Percentiles rank a stretch among this genome's conserved stretches.
These are phyloP conservation scores for Byasa hedistus DNA, from an alignment of 2,888 invertebrate genomes.

Conservation along the genomic window DNA sequence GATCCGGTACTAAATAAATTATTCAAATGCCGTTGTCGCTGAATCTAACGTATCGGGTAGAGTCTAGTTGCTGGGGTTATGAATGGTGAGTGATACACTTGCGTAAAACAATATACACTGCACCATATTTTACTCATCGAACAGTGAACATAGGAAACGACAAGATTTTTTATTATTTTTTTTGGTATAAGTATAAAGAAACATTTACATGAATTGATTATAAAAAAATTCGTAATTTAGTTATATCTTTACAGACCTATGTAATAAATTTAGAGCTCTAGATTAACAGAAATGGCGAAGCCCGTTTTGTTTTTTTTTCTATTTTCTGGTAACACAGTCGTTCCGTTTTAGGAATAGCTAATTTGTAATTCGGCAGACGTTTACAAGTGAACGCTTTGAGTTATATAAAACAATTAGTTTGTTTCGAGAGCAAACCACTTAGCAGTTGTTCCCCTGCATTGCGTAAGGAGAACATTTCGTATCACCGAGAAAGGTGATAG, in stretches of 20 bases:
- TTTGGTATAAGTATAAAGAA: too few species aligned
- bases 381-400: conserved; percentile 31
- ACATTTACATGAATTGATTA: too few species aligned
- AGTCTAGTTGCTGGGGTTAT: too few species aligned
- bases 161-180: too few species aligned
- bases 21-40: conserved; percentile 47
- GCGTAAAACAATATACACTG: too few species aligned
- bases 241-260: too few species aligned
- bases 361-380: conserved; percentile 34
- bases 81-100: too few species aligned
- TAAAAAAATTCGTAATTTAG: too few species aligned
- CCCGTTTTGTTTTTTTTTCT: background rate
- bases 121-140: too few species aligned
- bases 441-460: conserved; percentile 29
- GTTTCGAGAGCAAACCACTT: conserved; percentile 35
- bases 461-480: conserved; percentile 32
- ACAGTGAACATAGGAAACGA: too few species aligned
- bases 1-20: conserved; percentile 45
- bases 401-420: conserved; percentile 45
- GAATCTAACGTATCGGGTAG: background rate
- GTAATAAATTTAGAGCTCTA: too few species aligned
- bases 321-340: background rate
- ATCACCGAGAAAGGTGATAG: conserved; percentile 34
- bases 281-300: background rate
- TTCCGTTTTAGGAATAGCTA: conserved; percentile 29